Percentiles rank a stretch among this genome's conserved stretches.
These are phyloP conservation scores for Epinephelus malabaricus DNA, from an alignment of 2,797 vertebrate species.

Conservation along the genomic window DNA sequence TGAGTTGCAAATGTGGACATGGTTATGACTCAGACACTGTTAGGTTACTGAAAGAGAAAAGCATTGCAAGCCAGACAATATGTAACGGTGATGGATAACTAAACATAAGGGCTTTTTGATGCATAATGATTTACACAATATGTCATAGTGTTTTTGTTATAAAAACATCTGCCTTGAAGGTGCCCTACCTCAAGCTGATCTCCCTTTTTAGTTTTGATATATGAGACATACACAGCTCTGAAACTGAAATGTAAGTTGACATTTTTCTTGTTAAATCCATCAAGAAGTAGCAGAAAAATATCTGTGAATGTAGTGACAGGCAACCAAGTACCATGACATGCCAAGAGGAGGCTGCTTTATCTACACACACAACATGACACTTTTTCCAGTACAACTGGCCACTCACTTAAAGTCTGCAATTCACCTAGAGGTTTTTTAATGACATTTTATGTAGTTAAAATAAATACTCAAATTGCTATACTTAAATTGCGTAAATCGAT, in stretches of 20 bases:
- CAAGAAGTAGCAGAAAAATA: neutral
- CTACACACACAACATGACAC: neutral
- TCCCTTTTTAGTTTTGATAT: neutral
- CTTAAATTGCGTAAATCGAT: neutral
- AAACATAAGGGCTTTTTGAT: neutral
- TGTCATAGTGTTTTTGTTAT: neutral
- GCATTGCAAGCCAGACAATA: neutral
- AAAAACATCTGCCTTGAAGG: constrained; percentile 1
- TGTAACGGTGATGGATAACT: constrained; percentile 6
- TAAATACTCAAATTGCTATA: neutral
- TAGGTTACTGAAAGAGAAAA: constrained; percentile 1
- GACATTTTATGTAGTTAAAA: neutral
- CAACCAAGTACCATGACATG: neutral
- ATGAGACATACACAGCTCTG: neutral
- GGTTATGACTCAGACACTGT: constrained; percentile 11
- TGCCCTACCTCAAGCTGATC: neutral
- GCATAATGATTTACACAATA: neutral
- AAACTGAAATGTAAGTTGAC: neutral
- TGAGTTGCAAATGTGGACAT: neutral
- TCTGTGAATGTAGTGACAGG: neutral
- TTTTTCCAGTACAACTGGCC: neutral
- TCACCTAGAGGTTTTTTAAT: neutral
- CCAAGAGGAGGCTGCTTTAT: neutral
- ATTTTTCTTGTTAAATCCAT: neutral
- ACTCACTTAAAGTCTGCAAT: neutral